These are phyloP conservation scores for Helicoverpa assulta DNA, from an alignment of 2,888 invertebrate genomes.

Conservation along the genomic window DNA sequence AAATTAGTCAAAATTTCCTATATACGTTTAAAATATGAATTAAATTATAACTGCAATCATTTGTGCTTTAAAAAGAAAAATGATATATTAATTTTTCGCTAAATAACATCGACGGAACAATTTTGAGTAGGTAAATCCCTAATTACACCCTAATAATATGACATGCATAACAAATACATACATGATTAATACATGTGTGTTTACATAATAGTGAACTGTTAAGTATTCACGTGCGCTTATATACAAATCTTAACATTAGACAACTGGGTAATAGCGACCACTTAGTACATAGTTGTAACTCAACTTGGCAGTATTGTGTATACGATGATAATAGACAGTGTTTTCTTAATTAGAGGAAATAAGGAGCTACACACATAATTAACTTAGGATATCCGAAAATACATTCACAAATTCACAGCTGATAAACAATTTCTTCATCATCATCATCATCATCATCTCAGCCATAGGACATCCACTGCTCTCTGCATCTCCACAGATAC, in stretches of 20 bases:
- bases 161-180: slow-evolving; percentile 16
- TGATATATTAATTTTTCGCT: too few relatives aligned
- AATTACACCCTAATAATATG: neutral
- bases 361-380: too few relatives aligned
- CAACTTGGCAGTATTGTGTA: slow-evolving; percentile 35
- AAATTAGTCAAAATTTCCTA: too few relatives aligned
- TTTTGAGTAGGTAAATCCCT: slow-evolving; percentile 3
- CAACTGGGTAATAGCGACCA: slow-evolving; percentile 30
- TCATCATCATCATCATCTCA: too few relatives aligned
- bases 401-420: slow-evolving; percentile 1
- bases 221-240: slow-evolving; percentile 60
- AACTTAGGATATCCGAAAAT: neutral
- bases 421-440: neutral
- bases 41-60: neutral
- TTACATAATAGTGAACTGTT: slow-evolving; percentile 27
- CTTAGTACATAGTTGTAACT: slow-evolving; percentile 24
- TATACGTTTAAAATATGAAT: too few relatives aligned
- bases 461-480: too few relatives aligned
- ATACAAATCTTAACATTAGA: slow-evolving; percentile 49
- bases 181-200: slow-evolving; percentile 13
- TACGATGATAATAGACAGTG: neutral
- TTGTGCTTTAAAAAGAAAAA: neutral
- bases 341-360: too few relatives aligned
- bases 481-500: too few relatives aligned
- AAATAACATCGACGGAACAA: slow-evolving; percentile 10